A percentile compares a stretch with the other conserved stretches of the same genome.
Evolutionary conservation across 1,140 invertebrate genomes (phyloP).

Genomic region (Drosophila nikananu): DNA sequence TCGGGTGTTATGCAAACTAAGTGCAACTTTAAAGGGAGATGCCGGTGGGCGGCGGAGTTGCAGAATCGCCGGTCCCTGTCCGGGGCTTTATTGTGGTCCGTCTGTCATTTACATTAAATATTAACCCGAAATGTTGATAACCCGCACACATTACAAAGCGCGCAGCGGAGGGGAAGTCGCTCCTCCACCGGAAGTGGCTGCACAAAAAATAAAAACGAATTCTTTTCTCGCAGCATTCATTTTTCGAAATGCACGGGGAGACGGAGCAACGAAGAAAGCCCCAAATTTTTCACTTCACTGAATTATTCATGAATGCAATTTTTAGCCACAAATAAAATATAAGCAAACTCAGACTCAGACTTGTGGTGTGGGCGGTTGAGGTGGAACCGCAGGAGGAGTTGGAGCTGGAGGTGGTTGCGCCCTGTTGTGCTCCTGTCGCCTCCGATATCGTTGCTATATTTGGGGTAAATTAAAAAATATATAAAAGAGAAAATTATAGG

Average conservation of each 20-base stretch:
- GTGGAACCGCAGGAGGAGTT: slow-evolving; percentile 1
- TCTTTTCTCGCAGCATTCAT: slow-evolving; percentile 49
- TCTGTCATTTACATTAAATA: slow-evolving; percentile 79
- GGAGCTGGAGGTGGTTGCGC: slow-evolving; percentile 21
- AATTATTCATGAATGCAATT: slow-evolving; percentile 84
- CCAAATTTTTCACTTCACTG: slow-evolving; percentile 81
- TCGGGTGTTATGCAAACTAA: slow-evolving; percentile 51
- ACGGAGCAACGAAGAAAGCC: slow-evolving; percentile 40
- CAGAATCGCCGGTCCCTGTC: background rate
- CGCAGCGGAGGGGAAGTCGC: slow-evolving; percentile 10
- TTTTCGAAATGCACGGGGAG: slow-evolving; percentile 41
- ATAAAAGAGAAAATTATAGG: slow-evolving; percentile 8
- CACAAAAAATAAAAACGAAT: slow-evolving; percentile 60
- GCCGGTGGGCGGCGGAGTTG: slow-evolving; percentile 1
- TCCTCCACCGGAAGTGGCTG: slow-evolving; percentile 39
- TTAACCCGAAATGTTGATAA: slow-evolving; percentile 80
- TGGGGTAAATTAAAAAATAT: slow-evolving; percentile 71
- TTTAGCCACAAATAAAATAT: slow-evolving; percentile 83
- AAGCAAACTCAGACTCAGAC: slow-evolving; percentile 56
- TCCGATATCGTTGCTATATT: slow-evolving; percentile 69
- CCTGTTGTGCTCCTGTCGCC: slow-evolving; percentile 53
- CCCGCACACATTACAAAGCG: slow-evolving; percentile 66
- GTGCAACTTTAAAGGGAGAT: slow-evolving; percentile 31
- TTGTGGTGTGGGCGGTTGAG: background rate
- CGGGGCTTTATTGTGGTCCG: slow-evolving; percentile 53